These are phyloP conservation scores for Chroicocephalus ridibundus DNA, from an alignment of 2,113 vertebrate genomes.

Conservation along the genomic window DNA sequence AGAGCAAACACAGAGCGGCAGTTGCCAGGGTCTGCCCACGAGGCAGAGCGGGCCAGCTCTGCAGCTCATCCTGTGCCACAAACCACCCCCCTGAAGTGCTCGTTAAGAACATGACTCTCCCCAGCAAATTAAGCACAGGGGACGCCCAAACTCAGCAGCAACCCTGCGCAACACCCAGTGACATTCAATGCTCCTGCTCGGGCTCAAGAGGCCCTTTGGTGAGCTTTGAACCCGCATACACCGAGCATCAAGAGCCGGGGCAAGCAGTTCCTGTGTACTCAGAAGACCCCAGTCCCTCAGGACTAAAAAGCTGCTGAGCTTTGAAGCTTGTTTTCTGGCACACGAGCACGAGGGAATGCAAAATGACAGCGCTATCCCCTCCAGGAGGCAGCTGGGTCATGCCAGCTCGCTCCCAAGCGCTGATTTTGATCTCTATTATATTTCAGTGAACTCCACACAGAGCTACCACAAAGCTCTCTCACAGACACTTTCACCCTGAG, in stretches of 20 bases:
- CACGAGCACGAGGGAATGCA: rapidly evolving
- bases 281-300: not conserved
- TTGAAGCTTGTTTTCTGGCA: not conserved
- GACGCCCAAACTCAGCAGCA: not conserved
- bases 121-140: not conserved
- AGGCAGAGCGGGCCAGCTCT: not conserved
- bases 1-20: not conserved
- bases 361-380: not conserved
- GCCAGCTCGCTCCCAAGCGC: not conserved
- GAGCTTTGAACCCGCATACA: not conserved
- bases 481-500: rapidly evolving
- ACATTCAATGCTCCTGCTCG: rapidly evolving
- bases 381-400: not conserved
- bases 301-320: not conserved
- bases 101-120: not conserved
- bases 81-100: rapidly evolving
- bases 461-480: not conserved
- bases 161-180: not conserved
- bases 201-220: rapidly evolving
- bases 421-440: not conserved
- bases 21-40: not conserved
- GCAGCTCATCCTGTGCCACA: not conserved
- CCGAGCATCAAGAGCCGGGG: rapidly evolving
- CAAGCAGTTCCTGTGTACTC: not conserved
- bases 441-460: not conserved